Evolutionary conservation across 2,113 vertebrate genomes (phyloP), one percentile per base, ranked within the genome.

Genomic region (Poicephalus gulielmi): DNA sequence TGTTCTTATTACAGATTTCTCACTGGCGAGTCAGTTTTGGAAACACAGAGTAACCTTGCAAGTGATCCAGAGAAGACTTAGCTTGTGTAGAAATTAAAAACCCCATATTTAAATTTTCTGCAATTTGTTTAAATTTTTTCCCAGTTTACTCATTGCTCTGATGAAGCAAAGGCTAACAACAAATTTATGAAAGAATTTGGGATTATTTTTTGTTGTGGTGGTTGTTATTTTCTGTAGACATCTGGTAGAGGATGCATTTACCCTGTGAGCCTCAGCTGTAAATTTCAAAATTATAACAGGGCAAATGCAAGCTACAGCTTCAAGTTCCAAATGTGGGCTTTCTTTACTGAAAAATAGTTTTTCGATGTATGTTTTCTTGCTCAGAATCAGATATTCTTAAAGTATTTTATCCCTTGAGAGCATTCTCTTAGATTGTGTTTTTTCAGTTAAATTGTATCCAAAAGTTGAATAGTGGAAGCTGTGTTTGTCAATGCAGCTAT

Each of bases 51-150:
- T 73, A 52, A 75, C 16, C 44, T 88, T 90, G 13, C 25, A 79
- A 53, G 50, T 27, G 62, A 67, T 44, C 31, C 13, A 7, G 4
- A 5, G 75, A 85, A 82, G 35, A 55, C 31, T 66, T 64, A 39
- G 8, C 7, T 66, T 46, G 6, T 81, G 22, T 77, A 50, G 59
- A 87, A 67, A 46, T 46, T 50, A 1, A 9, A 60, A 50, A 35
- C 9, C 0, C 2, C 23, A 25, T 20, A 22, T 7, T 1, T 6
- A 30, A 81, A 19, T 2, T 13, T 64, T 25, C 31, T 8, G 20
- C 18, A 10, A 35, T 70, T 31, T 60, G 3, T 73, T 76, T 43
- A 37, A 64, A 9, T 62, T 27, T 57, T 86, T 86, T 82, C 75
- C 28, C 31, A 41, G 6, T 35, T 2, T 23, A 53, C 13, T 83